These are phyloP conservation scores for Carcina quercana DNA, from an alignment of 2,888 invertebrate species.

Conservation along the genomic window DNA sequence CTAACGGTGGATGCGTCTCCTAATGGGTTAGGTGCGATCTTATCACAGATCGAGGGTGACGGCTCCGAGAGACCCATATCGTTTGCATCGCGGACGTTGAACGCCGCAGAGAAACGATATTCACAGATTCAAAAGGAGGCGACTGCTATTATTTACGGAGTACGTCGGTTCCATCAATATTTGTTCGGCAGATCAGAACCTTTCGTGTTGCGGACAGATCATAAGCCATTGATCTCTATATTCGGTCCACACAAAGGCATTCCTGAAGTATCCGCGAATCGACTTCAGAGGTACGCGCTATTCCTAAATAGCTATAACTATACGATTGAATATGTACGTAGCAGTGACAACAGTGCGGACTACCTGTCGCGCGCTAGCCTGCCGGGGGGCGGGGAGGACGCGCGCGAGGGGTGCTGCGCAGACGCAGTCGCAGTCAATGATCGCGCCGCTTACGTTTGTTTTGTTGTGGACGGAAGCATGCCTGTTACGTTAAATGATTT, in stretches of 20 bases:
- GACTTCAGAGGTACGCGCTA: constrained; percentile 15
- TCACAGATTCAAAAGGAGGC: constrained; percentile 12
- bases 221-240: no score
- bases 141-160: constrained; percentile 7
- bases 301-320: constrained; percentile 16
- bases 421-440: neutral
- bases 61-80: constrained; percentile 4
- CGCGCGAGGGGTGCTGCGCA: no score
- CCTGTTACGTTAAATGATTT: neutral
- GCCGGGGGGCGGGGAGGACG: neutral
- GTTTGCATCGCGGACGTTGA: constrained; percentile 8
- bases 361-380: constrained; percentile 14
- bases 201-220: no score
- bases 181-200: no score
- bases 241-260: constrained; percentile 15
- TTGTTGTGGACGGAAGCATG: neutral
- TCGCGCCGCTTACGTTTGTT: no score
- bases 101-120: constrained; percentile 4
- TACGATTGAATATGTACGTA: constrained; percentile 15
- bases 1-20: no score
- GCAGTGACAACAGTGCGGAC: constrained; percentile 12
- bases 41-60: no score
- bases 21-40: no score
- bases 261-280: constrained; percentile 15
- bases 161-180: no score